phyloP scores from a whole-genome alignment of 2,113 vertebrate genomes.

The Aptenodytes patagonicus region DNA sequence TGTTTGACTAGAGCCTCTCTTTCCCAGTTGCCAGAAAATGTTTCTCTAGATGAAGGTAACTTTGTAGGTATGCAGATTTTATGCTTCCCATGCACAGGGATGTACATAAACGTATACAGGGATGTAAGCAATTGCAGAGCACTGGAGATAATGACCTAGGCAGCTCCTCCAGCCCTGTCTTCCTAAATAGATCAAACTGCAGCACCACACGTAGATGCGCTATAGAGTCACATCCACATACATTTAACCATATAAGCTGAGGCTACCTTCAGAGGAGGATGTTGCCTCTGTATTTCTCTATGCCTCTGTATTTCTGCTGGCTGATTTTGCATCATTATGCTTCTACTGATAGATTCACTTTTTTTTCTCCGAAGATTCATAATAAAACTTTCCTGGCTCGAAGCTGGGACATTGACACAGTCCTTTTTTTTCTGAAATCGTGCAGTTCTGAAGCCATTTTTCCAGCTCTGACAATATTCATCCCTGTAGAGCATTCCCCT shows the following conservation, averaged over 20 bases:
- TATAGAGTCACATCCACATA: background rate
- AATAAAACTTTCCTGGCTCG: background rate
- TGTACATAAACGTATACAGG: background rate
- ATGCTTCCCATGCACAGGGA: background rate
- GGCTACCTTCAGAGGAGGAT: background rate
- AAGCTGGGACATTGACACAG: background rate
- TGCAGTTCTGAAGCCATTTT: background rate
- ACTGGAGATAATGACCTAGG: background rate
- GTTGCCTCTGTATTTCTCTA: background rate
- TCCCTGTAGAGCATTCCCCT: background rate
- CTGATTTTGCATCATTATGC: background rate
- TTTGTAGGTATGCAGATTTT: conserved; percentile 21
- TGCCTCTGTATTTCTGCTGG: background rate
- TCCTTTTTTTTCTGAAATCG: background rate
- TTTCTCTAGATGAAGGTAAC: conserved; percentile 39
- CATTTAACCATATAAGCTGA: background rate
- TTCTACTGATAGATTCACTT: background rate
- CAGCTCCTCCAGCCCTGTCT: background rate
- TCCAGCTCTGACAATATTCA: background rate
- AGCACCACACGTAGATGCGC: accelerated
- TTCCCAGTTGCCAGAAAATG: conserved; percentile 41
- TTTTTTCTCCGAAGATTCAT: background rate
- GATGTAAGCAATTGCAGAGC: background rate
- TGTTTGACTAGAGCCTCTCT: conserved; percentile 28
- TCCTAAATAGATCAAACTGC: background rate